phyloP scores from a whole-genome alignment of 2,113 vertebrate species.

The Larimichthys polyactis region DNA sequence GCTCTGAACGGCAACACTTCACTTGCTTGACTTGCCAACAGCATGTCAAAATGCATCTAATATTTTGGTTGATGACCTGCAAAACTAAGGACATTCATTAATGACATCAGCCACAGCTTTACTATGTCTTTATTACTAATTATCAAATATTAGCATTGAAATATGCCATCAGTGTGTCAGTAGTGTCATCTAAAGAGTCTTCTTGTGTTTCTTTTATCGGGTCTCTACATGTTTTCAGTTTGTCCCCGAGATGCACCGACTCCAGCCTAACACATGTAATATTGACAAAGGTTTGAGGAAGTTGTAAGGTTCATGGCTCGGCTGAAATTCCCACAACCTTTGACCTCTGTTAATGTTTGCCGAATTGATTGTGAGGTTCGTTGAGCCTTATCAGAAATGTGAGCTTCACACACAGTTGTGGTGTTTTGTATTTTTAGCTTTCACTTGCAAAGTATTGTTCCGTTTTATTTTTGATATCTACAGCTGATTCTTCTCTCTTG shows the following conservation, averaged over 20 bases:
- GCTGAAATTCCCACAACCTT: constrained; percentile 21
- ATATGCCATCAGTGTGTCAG: too few species aligned
- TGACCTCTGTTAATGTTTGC: constrained; percentile 68
- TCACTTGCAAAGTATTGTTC: neutral
- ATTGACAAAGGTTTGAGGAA: constrained; percentile 16
- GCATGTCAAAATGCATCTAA: too few species aligned
- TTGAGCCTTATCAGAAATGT: constrained; percentile 22
- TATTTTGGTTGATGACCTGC: too few species aligned
- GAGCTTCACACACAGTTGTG: neutral
- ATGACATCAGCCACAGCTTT: too few species aligned
- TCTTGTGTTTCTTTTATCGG: neutral
- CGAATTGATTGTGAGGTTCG: neutral
- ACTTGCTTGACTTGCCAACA: too few species aligned
- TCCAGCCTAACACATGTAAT: neutral
- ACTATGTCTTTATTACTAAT: too few species aligned
- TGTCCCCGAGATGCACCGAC: neutral
- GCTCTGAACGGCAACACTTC: too few species aligned
- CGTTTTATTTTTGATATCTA: neutral
- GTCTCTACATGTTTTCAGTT: neutral
- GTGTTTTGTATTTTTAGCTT: neutral
- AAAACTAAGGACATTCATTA: too few species aligned
- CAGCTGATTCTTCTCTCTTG: neutral
- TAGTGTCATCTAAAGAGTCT: too few species aligned
- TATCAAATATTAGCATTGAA: too few species aligned
- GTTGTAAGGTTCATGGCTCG: constrained; percentile 2